Base-by-base conservation (phyloP, 2,888 invertebrate species). In the Melanostoma scalare region DNA sequence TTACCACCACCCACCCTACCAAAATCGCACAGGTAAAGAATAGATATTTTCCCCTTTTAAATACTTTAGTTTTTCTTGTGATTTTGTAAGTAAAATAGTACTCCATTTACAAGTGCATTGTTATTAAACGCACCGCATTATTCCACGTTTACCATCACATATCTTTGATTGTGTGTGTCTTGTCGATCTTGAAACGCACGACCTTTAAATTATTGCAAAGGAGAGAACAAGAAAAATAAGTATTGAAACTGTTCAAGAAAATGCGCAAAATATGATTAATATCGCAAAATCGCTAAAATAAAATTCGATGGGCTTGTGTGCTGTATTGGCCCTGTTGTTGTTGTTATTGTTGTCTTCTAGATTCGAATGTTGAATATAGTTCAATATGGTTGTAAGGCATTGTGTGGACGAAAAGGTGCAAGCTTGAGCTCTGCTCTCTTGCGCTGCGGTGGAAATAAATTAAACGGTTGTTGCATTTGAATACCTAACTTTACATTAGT, bases 311-410 rank as follows among this genome's bases (percentile, higher is more conserved):
- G 82, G 77, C 77, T 20, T 20, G 20, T 20, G 20, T 20, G 20
- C 20, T 20, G 20, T 20, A 20, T 20, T 20, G 20, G 20, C 20
- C 20, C 20, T 20, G 20, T 20, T 20, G 20, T 20, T 20, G 20
- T 20, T 20, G 20, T 20, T 20, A 1, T 20, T 20, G 20, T 20
- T 20, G 20, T 20, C 20, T 20, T 20, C 20, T 20, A 20, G 63
- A 85, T 85, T 85, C 77, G 71, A 82, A 85, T 82, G 74, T 86
- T 86, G 76, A 48, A 72, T 68, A 76, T 72, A 61, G 72, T 73
- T 67, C 72, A 81, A 76, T 81, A 68, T 50, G 53, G 65, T 67
- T 65, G 48, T 75, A 58, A 65, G 48, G 53, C 72, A 67, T 48
- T 52, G 68, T 65, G 65, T 20, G 65, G 60, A 58, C 52, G 63